Evolutionary conservation across 2,888 invertebrate genomes (phyloP).

Genomic region (Drosophila maculinotata): DNA sequence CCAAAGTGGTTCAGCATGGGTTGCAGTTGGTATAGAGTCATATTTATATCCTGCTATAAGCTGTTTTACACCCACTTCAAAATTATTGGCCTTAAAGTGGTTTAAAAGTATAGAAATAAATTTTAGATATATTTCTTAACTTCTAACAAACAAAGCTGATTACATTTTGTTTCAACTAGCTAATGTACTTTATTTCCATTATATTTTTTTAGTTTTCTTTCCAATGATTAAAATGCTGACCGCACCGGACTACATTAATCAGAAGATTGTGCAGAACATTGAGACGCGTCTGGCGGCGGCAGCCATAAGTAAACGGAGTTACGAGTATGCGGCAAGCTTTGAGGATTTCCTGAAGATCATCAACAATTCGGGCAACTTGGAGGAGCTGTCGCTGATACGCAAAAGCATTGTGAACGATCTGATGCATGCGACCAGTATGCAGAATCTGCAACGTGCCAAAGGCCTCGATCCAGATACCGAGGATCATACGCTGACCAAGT

Average conservation of each 20-base stretch:
- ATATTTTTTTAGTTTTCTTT: slow-evolving; percentile 86
- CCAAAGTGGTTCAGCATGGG: no score
- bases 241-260: slow-evolving; percentile 96
- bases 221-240: slow-evolving; percentile 93
- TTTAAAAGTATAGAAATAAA: no score
- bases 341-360: slow-evolving; percentile 95
- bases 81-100: no score
- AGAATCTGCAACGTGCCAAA: slow-evolving; percentile 94
- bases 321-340: slow-evolving; percentile 95
- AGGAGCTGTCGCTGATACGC: slow-evolving; percentile 93
- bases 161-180: no score
- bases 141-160: no score
- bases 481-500: slow-evolving; percentile 87
- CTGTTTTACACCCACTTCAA: no score
- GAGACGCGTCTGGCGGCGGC: slow-evolving; percentile 92
- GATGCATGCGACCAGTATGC: slow-evolving; percentile 96
- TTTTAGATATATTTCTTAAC: no score
- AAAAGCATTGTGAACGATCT: slow-evolving; percentile 95
- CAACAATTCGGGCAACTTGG: slow-evolving; percentile 91
- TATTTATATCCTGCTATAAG: no score
- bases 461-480: slow-evolving; percentile 86
- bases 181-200: no score
- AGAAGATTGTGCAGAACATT: slow-evolving; percentile 93
- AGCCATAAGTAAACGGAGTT: slow-evolving; percentile 92
- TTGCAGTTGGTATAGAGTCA: no score